A percentile compares a stretch with the other conserved stretches of the same genome.
phyloP scores from a whole-genome alignment of 2,113 vertebrate genomes.

The Calyptommatus sinebrachiatus region DNA sequence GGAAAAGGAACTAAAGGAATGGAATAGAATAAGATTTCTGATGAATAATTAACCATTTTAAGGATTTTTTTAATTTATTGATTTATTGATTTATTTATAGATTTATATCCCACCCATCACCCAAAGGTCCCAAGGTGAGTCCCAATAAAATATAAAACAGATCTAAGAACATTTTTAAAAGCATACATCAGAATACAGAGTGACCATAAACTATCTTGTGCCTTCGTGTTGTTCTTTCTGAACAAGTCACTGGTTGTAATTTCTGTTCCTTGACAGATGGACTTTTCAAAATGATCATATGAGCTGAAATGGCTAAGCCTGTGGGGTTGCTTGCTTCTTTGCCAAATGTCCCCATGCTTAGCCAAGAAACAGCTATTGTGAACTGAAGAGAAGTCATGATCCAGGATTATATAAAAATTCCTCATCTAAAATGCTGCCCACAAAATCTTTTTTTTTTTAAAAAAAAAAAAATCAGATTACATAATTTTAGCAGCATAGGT shows the following conservation, averaged over 20 bases:
- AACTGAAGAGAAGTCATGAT: background rate
- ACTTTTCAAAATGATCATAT: slow-evolving; percentile 17
- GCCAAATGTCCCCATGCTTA: background rate
- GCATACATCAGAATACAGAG: background rate
- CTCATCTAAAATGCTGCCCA: background rate
- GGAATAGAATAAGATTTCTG: no score
- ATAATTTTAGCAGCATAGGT: no score
- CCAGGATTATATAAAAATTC: background rate
- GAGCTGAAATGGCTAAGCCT: slow-evolving; percentile 8
- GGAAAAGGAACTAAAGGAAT: no score
- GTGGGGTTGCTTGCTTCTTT: background rate
- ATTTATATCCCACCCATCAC: no score
- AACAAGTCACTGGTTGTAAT: slow-evolving; percentile 25
- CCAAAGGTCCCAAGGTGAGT: no score
- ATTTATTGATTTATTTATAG: no score
- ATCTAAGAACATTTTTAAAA: no score
- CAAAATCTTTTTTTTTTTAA: background rate
- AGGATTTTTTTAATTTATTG: no score
- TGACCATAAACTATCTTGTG: slow-evolving; percentile 1
- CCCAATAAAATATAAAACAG: no score
- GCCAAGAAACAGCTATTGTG: background rate
- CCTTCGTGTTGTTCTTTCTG: background rate
- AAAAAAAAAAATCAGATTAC: no score
- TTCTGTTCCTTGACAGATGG: slow-evolving; percentile 38
- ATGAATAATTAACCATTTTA: no score